Conservation (phyloP, 2,797 vertebrate genomes). For the Xenops minutus region DNA sequence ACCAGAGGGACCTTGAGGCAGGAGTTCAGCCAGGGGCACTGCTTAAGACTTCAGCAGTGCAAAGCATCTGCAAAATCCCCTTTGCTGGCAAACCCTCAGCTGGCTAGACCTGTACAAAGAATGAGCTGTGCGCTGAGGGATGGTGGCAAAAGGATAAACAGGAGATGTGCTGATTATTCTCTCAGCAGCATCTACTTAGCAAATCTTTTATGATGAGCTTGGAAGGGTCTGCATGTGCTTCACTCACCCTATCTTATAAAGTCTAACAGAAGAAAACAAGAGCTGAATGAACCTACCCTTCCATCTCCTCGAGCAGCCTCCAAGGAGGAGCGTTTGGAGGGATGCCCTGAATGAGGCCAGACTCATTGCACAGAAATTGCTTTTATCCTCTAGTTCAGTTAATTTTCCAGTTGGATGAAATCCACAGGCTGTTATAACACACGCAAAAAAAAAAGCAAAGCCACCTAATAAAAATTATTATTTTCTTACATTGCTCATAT, state of each 20-base stretch:
- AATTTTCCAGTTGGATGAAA: background rate
- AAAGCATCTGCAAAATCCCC: constrained; percentile 20
- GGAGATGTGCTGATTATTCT: background rate
- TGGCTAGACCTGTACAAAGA: background rate
- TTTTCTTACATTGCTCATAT: background rate
- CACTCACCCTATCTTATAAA: background rate
- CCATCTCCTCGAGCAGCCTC: background rate
- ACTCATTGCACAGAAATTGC: background rate
- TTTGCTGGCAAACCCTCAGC: constrained; percentile 1
- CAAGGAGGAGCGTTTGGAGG: background rate
- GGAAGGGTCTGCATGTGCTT: background rate
- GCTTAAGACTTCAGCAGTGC: background rate
- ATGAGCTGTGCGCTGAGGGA: background rate
- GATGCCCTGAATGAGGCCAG: background rate
- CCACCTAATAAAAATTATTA: background rate
- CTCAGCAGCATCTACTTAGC: background rate
- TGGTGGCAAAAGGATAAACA: background rate
- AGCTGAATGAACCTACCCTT: background rate
- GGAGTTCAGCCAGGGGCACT: background rate
- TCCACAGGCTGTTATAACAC: background rate
- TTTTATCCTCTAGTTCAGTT: background rate
- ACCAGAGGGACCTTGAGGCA: background rate
- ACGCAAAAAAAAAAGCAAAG: background rate
- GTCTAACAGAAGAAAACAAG: background rate
- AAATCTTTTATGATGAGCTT: background rate